Evolutionary conservation across 2,888 invertebrate species (phyloP).

Genomic region (Tenthredo distinguenda): DNA sequence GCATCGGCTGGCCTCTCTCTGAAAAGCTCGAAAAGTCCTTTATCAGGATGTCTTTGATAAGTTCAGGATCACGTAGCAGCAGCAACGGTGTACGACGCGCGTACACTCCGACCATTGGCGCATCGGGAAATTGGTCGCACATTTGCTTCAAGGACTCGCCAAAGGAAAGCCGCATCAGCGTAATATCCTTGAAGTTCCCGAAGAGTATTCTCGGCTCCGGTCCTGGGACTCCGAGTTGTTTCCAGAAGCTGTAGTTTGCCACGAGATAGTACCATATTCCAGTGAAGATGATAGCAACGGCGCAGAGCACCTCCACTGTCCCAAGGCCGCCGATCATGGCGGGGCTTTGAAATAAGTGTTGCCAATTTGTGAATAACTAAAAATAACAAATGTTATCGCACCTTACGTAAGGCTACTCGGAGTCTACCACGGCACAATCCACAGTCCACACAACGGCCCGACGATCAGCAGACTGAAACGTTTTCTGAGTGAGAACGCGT

Average conservation of each 20-base stretch:
- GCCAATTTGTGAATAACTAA: constrained; percentile 8
- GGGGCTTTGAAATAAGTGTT: background rate
- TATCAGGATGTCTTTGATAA: constrained; percentile 75
- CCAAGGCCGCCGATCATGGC: constrained; percentile 34
- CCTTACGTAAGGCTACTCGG: constrained; percentile 10
- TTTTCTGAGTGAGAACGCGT: background rate
- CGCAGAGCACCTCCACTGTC: constrained; percentile 58
- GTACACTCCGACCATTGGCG: constrained; percentile 75
- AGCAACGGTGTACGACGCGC: constrained; percentile 72
- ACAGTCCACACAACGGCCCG: constrained; percentile 35
- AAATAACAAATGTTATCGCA: constrained; percentile 34
- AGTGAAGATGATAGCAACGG: constrained; percentile 51
- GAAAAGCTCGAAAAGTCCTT: constrained; percentile 76
- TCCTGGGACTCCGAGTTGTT: constrained; percentile 72
- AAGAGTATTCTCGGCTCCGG: constrained; percentile 74
- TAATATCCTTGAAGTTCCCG: constrained; percentile 76
- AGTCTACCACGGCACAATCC: background rate
- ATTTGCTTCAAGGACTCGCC: constrained; percentile 72
- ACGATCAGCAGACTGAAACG: constrained; percentile 13
- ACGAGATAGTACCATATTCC: constrained; percentile 71
- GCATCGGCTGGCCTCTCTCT: constrained; percentile 72
- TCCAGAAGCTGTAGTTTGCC: constrained; percentile 77
- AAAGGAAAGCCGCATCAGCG: constrained; percentile 69
- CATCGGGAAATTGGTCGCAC: constrained; percentile 63
- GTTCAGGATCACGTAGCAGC: constrained; percentile 73